Percentiles rank a stretch among this genome's conserved stretches.
phyloP scores from a whole-genome alignment of 2,797 vertebrate species.

The Delichon dasypus region DNA sequence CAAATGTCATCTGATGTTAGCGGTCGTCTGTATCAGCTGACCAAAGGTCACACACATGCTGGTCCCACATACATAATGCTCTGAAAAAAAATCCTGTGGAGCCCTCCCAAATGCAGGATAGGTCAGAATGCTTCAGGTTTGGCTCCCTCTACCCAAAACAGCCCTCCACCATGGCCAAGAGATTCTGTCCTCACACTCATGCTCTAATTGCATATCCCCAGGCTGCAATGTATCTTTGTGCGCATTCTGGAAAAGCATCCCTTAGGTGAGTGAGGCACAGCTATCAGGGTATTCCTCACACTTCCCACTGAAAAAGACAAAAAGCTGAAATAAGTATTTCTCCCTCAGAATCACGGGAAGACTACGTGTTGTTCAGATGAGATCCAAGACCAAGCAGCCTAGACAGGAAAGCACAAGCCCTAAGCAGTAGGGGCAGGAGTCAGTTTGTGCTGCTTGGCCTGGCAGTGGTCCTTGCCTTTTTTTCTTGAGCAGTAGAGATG shows the following conservation, averaged over 20 bases:
- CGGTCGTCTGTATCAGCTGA: not conserved
- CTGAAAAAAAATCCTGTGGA: not conserved
- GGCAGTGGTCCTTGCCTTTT: not conserved
- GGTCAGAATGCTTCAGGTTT: not conserved
- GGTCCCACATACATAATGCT: not conserved
- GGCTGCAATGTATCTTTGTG: rapidly evolving
- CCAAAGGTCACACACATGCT: not conserved
- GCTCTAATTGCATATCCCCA: not conserved
- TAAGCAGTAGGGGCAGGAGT: not conserved
- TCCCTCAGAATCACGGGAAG: not conserved
- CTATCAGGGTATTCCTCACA: not conserved
- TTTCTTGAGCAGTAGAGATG: not conserved
- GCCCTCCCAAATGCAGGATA: rapidly evolving
- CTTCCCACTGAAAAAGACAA: not conserved
- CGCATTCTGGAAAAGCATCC: not conserved
- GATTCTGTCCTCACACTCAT: not conserved
- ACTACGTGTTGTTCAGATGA: not conserved
- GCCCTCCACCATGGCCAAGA: not conserved
- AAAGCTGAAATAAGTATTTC: not conserved
- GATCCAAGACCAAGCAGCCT: not conserved
- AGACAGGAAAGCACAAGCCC: not conserved
- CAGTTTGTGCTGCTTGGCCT: not conserved
- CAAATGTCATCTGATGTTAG: not conserved
- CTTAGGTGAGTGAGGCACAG: not conserved
- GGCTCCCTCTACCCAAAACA: not conserved